Evolutionary conservation across 2,888 invertebrate genomes (phyloP).

Genomic region (Antheraea yamamai): DNA sequence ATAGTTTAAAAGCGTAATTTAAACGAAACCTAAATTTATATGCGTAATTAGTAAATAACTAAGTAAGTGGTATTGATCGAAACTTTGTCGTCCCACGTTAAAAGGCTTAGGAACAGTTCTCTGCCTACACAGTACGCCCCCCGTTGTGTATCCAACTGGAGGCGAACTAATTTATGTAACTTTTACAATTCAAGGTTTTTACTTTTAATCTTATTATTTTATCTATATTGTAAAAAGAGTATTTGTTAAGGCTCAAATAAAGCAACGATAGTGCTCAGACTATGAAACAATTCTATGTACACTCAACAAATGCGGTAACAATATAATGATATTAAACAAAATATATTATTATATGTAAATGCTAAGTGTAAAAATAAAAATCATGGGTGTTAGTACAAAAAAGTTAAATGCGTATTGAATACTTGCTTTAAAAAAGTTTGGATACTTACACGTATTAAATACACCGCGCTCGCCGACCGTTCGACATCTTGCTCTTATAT

Average conservation of each 20-base stretch:
- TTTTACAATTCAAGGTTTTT: slow-evolving; percentile 11
- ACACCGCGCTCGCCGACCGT: no score
- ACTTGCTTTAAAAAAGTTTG: no score
- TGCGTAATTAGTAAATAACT: background rate
- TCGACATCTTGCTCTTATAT: no score
- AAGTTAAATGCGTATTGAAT: no score
- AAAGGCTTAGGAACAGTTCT: background rate
- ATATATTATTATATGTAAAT: no score
- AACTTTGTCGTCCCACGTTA: slow-evolving; percentile 2
- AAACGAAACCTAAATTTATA: background rate
- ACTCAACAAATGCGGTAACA: no score
- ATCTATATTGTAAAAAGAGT: background rate
- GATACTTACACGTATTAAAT: no score
- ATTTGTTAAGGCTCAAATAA: background rate
- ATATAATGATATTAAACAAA: no score
- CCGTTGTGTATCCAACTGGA: slow-evolving; percentile 1
- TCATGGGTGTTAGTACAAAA: no score
- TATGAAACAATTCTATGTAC: background rate
- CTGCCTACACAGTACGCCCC: slow-evolving; percentile 5
- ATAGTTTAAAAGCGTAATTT: background rate
- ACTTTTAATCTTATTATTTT: background rate
- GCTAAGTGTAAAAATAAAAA: no score
- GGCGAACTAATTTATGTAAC: background rate
- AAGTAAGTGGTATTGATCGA: slow-evolving; percentile 2
- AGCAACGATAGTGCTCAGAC: no score